Evolutionary conservation across 1,140 invertebrate species (phyloP).

Genomic region (Drosophila arawakana): DNA sequence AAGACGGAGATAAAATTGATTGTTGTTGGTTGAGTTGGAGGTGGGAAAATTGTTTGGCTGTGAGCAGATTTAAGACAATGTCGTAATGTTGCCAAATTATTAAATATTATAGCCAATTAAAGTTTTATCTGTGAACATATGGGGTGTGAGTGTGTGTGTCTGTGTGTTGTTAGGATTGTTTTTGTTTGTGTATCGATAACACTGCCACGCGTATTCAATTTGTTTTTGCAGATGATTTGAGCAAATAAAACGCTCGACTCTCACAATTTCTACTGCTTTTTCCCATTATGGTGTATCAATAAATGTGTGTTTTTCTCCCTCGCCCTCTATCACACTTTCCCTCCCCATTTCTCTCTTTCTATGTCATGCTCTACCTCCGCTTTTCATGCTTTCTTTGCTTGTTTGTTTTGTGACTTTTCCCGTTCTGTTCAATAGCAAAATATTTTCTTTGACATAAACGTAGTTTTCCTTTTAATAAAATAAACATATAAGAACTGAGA

Average conservation of each 20-base stretch:
- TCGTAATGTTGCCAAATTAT: constrained; percentile 26
- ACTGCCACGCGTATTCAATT: constrained; percentile 44
- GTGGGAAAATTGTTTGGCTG: background rate
- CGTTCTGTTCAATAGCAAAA: background rate
- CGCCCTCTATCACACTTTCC: background rate
- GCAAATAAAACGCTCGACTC: constrained; percentile 34
- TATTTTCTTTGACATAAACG: background rate
- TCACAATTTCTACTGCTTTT: constrained; percentile 14
- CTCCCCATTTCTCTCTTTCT: background rate
- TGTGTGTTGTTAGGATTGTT: background rate
- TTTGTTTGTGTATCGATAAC: constrained; percentile 43
- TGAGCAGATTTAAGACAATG: constrained; percentile 4
- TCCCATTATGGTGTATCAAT: constrained; percentile 31
- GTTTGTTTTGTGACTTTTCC: background rate
- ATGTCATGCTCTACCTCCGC: background rate
- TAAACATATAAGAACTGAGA: too few relatives aligned
- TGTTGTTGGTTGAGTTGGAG: background rate
- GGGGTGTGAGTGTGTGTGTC: constrained; percentile 7
- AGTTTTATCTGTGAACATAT: constrained; percentile 4
- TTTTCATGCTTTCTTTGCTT: background rate
- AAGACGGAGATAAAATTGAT: constrained; percentile 1
- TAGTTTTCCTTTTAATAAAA: background rate
- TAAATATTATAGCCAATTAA: constrained; percentile 44
- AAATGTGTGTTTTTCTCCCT: background rate
- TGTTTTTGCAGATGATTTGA: constrained; percentile 40